Evolutionary conservation across 2,888 invertebrate genomes (phyloP), one percentile per base, ranked within the genome.

Genomic region (Plebejus argus): DNA sequence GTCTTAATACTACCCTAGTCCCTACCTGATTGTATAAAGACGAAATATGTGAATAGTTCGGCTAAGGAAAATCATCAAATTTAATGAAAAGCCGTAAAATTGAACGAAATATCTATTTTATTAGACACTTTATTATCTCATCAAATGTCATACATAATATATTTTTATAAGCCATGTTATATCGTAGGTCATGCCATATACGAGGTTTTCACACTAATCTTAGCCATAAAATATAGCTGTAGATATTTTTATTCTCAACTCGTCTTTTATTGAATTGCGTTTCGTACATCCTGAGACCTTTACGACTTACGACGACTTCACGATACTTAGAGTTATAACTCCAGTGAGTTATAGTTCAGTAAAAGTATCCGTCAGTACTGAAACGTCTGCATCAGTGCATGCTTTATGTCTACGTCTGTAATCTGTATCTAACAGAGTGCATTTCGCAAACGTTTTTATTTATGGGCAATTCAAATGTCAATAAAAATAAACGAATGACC

Each of bases 401-500:
- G 39, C 45, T 20, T 72, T 72, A 71, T 39, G 23, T 23, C 45
- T 45, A 15, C 23, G n/a, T n/a, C n/a, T 28, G 35, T 71, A 39
- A 10, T 8, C 35, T 28, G 35, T 71, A 39, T 72, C 20, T 72
- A 72, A 45, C 33, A 23, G 20, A 71, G 71, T 72, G 72, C 45
- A 45, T 15, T 45, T 45, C 18, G 49, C 53, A 49, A 28, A 74
- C 23, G 20, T 74, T 33, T 53, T 23, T 53, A 49, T 74, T 74
- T 71, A 71, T 39, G 39, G n/a, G 28, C 49, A 15, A 66, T 15
- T 33, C 66, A 15, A 66, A 28, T 66, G 66, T 66, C 66, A 23
- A 53, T 77, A 58, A 72, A 56, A 45, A 71, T 28, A 39, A 70
- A 58, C 35, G 58, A 77, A 77, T 72, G 72, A 61, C 53, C 39